Evolutionary conservation across 64 coral and sea anemone species (phyloP).

Genomic region (Pachyseris speciosa): DNA sequence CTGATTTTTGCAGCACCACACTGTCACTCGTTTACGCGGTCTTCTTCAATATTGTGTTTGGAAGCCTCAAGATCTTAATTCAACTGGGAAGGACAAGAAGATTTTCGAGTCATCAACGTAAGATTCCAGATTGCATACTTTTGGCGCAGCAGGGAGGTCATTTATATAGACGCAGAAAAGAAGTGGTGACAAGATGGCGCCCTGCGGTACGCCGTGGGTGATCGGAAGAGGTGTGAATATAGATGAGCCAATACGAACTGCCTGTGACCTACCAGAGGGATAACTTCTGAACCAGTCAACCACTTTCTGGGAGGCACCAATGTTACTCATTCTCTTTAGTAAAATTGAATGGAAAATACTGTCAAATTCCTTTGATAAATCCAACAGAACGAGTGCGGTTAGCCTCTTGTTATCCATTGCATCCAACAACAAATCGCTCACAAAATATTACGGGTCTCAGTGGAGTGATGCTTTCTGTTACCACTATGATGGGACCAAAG

Average conservation of each 20-base stretch:
- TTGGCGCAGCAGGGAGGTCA: neutral
- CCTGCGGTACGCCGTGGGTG: slow-evolving; percentile 37
- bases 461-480: too few relatives aligned
- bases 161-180: slow-evolving; percentile 10
- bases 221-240: neutral
- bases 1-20: neutral
- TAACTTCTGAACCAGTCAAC: slow-evolving; percentile 32
- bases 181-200: slow-evolving; percentile 7
- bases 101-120: slow-evolving; percentile 42
- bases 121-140: neutral
- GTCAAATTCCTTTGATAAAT: neutral
- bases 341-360: neutral
- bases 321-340: too few relatives aligned
- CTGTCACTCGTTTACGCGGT: too few relatives aligned
- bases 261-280: slow-evolving; percentile 13
- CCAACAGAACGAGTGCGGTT: neutral
- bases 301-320: neutral
- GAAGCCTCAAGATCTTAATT: neutral
- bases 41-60: too few relatives aligned
- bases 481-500: too few relatives aligned
- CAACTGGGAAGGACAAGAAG: slow-evolving; percentile 2
- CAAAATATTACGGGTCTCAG: too few relatives aligned
- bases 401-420: neutral
- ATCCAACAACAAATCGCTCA: neutral
- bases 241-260: slow-evolving; percentile 16